A percentile compares a stretch with the other conserved stretches of the same genome.
These are phyloP conservation scores for Tragelaphus buxtoni DNA, from an alignment of 2,113 vertebrate genomes.

Conservation along the genomic window DNA sequence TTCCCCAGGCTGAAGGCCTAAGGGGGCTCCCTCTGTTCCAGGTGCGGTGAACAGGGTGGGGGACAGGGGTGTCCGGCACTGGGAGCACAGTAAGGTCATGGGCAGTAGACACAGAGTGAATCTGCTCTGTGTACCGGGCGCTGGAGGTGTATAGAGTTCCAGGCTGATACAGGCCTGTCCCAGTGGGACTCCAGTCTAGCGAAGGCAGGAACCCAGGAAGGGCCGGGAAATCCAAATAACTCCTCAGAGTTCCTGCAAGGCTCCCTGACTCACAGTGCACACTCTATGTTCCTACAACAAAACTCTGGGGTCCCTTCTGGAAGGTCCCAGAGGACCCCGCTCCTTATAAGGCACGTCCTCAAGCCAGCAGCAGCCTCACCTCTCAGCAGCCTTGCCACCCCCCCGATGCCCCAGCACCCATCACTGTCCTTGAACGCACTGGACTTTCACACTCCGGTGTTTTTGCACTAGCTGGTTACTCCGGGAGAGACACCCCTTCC, in stretches of 20 bases:
- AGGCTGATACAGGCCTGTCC: neutral
- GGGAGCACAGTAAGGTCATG: neutral
- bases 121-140: neutral
- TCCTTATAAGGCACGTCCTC: neutral
- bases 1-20: neutral
- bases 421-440: neutral
- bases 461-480: neutral
- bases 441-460: rapidly evolving
- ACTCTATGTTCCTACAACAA: neutral
- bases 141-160: neutral
- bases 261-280: neutral
- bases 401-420: rapidly evolving
- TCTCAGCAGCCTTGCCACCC: neutral
- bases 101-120: rapidly evolving
- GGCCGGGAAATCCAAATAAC: neutral
- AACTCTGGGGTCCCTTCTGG: neutral
- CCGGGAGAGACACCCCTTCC: neutral
- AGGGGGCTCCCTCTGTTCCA: neutral
- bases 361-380: neutral
- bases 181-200: rapidly evolving
- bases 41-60: neutral
- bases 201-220: neutral
- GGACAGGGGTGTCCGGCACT: too few species aligned
- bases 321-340: neutral
- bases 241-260: neutral